Base-by-base conservation (phyloP, 1,140 invertebrate species). In the Antheraea pernyi region DNA sequence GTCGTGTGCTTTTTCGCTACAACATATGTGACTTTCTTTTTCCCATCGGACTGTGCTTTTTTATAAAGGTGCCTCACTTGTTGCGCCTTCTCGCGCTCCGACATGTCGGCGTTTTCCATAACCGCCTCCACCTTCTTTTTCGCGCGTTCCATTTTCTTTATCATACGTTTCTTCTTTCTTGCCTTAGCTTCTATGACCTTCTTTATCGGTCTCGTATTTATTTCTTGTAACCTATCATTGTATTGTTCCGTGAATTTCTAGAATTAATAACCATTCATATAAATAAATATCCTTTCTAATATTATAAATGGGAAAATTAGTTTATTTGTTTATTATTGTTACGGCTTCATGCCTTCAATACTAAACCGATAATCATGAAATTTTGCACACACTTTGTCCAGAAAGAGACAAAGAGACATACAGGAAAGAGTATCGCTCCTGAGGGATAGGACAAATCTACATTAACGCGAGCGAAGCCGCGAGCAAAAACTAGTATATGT, bases 161-260 rank as follows among this genome's bases (percentile, higher is more conserved):
- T 87, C 59, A 97, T 95, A 74, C 97, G 95, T 84, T 96, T 96
- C 95, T 99, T 99, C 94, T 99, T 99, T 61, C 99, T 95, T 0
- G 98, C 97, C 89, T 99, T 99, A 0, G 99, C 99, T 93, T 99
- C 98, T 75, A 98, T 95, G 0, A 99, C 97, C 94, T 99, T 99
- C 91, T 99, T 99, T 61, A 99, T 99, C 16, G 99, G 98, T 66
- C 98, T 93, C 0, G 96, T 96, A 92, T 99, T 98, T 7, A 99
- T 95, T 74, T 98, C 98, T 91, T 97, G 95, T 19, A 97, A 85
- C 76, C 94, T 94, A 70, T 96, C 96, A 69, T 95, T 94, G 77
- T 97, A 97, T 71, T 97, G 96, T 7, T 95, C 93, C 62, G 77
- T 78, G 65, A 84, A 86, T 80, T 85, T 82, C 85, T 88, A 70